Percentiles rank a stretch among this genome's conserved stretches.
phyloP scores from a whole-genome alignment of 64 coral and sea anemone species.

The Stichodactyla mertensii region DNA sequence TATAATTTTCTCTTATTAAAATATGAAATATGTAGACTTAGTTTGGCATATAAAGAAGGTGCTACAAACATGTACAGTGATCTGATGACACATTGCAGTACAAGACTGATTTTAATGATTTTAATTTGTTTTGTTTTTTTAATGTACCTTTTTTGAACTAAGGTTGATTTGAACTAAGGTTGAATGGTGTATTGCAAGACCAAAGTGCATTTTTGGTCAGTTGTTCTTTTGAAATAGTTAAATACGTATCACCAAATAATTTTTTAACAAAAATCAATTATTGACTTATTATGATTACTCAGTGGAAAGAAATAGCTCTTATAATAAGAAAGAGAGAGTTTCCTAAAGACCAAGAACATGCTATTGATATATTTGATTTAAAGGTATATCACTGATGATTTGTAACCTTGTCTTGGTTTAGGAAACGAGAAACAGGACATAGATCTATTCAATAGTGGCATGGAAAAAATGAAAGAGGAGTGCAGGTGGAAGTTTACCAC shows the following conservation, averaged over 20 bases:
- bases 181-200: no score
- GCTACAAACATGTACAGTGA: background rate
- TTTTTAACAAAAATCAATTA: background rate
- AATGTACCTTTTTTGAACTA: no score
- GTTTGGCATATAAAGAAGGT: no score
- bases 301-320: conserved; percentile 21
- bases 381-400: conserved; percentile 19
- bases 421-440: background rate
- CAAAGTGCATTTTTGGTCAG: no score
- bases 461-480: background rate
- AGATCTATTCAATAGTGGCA: background rate
- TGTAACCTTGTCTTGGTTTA: no score
- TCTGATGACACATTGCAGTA: no score
- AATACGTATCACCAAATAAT: background rate
- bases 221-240: background rate
- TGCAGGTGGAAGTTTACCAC: background rate
- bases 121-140: no score
- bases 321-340: conserved; percentile 19
- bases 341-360: background rate
- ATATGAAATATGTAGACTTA: no score
- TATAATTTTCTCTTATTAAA: no score
- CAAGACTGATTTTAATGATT: no score
- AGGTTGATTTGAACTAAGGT: no score
- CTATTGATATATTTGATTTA: conserved; percentile 24
- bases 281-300: background rate